Base-by-base conservation (phyloP, 1,140 invertebrate genomes). In the Drosophila santomea region DNA sequence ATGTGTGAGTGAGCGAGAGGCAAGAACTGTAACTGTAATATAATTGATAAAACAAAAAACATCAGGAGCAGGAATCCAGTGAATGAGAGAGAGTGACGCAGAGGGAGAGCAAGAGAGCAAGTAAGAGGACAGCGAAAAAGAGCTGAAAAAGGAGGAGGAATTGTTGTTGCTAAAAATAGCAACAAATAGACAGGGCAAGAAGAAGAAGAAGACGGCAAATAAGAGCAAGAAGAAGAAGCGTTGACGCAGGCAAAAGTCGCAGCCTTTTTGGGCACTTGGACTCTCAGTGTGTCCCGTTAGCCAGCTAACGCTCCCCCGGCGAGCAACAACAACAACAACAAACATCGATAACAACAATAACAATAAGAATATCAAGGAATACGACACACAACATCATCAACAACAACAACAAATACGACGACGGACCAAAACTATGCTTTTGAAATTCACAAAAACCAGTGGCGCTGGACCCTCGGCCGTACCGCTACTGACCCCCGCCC, bases 161-260 rank as follows among this genome's bases (percentile, higher is more conserved):
- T 74, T 74, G 57, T 83, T 83, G 80, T 60, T 67, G 74, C 81
- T 84, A 84, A 64, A 84, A 83, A 83, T 83, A 83, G 81, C 73
- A 85, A 85, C 47, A 85, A 84, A 84, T 78, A 74, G 61, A 81
- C 73, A 51, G 23, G 14, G 51, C 38, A 61, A 28, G 28, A 36
- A 41, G n/a, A 36, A 41, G n/a, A 15, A 20, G 39, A 20, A 44
- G 47, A 54, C 28, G 48, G 48, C 48, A 4, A 35, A 51, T 51
- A 51, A 11, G 28, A 51, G n/a, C 38, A n/a, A 23, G 58, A n/a
- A 12, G 36, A 23, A 25, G 25, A 41, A 63, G 35, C 62, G 60
- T 50, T 72, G 68, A 72, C 68, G 68, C 68, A 72, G 68, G 66
- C 68, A 47, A 64, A 59, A 50, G 35, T 38, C 62, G 35, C 35